Conservation (phyloP, 2,797 vertebrate species). For the Tiaroga cobitis region DNA sequence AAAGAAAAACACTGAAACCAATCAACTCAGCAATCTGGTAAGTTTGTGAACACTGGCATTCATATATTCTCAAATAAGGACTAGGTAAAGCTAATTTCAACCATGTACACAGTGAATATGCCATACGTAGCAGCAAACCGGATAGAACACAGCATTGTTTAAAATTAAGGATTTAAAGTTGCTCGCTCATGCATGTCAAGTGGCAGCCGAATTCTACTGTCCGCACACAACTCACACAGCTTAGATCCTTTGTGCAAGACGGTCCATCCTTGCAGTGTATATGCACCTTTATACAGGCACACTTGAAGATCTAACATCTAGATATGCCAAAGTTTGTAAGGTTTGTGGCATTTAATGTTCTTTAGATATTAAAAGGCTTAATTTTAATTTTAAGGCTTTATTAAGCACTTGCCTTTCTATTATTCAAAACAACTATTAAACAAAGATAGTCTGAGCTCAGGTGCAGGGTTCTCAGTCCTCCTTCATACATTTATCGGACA, state of each 20-base stretch:
- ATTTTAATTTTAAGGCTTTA: too few species aligned
- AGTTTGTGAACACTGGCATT: background rate
- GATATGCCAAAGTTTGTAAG: background rate
- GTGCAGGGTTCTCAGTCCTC: background rate
- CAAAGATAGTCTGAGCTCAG: conserved; percentile 4
- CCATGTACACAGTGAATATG: background rate
- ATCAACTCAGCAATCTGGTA: too few species aligned
- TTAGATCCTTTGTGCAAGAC: background rate
- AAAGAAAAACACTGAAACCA: too few species aligned
- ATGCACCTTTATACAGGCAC: background rate
- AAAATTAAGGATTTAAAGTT: background rate
- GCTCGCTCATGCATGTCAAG: background rate
- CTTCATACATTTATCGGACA: background rate
- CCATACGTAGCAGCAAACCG: background rate
- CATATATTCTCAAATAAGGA: too few species aligned
- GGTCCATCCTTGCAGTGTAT: too few species aligned
- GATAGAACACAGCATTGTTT: background rate
- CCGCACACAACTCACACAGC: background rate
- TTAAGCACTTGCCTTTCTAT: background rate
- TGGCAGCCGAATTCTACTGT: background rate
- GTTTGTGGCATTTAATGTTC: background rate
- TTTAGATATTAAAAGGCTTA: background rate
- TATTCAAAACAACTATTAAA: background rate
- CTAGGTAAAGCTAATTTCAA: background rate
- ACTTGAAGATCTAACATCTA: background rate